Conservation (phyloP, 2,113 vertebrate genomes). For the Centropus unirufus region DNA sequence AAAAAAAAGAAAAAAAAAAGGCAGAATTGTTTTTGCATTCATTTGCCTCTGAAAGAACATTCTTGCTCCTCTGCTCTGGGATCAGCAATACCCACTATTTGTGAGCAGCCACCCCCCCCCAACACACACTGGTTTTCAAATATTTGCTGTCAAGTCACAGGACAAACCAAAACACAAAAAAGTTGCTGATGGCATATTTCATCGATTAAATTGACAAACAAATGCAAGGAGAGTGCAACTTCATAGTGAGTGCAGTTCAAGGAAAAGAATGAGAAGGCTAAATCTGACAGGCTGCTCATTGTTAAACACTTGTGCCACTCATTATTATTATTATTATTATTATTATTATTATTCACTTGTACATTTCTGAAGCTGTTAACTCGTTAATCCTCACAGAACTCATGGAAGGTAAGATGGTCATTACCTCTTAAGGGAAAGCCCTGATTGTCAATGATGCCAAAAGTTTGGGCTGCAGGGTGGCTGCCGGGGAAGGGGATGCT, state of each 20-base stretch:
- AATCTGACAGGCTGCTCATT: neutral
- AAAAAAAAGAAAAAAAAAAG: neutral
- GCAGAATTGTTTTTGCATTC: neutral
- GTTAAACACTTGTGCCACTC: constrained; percentile 28
- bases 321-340: neutral
- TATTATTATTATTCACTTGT: neutral
- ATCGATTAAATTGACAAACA: neutral
- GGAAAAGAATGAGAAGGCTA: neutral
- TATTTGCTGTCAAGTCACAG: constrained; percentile 3
- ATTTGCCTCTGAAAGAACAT: neutral
- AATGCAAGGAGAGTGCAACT: neutral
- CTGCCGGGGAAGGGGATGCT: neutral
- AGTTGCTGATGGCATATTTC: neutral
- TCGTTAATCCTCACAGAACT: neutral
- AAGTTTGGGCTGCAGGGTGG: neutral
- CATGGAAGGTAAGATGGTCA: neutral
- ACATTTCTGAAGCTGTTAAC: constrained; percentile 10
- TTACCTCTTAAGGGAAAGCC: neutral
- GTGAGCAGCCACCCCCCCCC: neutral
- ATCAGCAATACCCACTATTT: neutral
- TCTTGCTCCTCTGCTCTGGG: neutral
- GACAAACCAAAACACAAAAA: neutral
- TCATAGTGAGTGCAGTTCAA: neutral
- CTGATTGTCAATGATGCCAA: neutral
- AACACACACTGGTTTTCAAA: neutral